phyloP scores from a whole-genome alignment of 2,797 vertebrate species.

The Danio aesculapii region DNA sequence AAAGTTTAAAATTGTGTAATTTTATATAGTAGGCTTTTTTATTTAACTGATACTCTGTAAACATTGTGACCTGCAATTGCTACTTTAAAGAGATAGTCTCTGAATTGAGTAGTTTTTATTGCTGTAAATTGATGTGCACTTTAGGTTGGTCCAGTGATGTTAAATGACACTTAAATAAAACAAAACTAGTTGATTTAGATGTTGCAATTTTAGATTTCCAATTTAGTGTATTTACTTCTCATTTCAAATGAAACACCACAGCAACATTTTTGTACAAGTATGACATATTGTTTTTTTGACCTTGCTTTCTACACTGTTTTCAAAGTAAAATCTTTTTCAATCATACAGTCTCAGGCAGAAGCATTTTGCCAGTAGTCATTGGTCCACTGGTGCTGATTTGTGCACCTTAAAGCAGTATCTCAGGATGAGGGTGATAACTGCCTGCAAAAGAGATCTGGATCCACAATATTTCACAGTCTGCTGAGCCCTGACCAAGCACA shows the following conservation, averaged over 20 bases:
- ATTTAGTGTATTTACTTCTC: neutral
- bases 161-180: too few species aligned
- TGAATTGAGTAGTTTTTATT: too few species aligned
- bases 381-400: constrained; percentile 48
- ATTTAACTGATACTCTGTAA: too few species aligned
- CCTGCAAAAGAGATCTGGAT: constrained; percentile 58
- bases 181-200: too few species aligned
- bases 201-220: too few species aligned
- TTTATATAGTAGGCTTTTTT: neutral
- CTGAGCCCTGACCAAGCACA: constrained; percentile 58
- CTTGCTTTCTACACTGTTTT: neutral
- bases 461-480: constrained; percentile 62
- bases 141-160: too few species aligned
- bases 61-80: too few species aligned
- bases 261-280: neutral
- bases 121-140: too few species aligned
- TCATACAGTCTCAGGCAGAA: neutral
- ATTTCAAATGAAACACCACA: neutral
- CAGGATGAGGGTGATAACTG: constrained; percentile 44
- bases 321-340: neutral
- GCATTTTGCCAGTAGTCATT: constrained; percentile 32
- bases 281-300: neutral
- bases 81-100: too few species aligned
- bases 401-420: constrained; percentile 42
- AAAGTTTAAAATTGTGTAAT: neutral